phyloP scores from a whole-genome alignment of 2,113 vertebrate species.

The Rhinolophus sinicus region DNA sequence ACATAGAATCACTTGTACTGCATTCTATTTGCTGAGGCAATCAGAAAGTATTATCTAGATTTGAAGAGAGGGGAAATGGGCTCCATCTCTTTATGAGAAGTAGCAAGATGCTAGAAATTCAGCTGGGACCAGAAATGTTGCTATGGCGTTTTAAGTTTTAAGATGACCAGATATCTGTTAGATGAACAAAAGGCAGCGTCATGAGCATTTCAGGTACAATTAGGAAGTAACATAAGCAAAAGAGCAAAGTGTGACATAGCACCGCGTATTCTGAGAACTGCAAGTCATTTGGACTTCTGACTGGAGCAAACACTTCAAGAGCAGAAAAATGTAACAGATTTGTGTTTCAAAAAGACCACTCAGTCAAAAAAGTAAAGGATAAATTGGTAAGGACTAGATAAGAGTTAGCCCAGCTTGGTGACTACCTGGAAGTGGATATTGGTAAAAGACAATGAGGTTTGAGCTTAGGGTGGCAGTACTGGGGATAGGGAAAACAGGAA shows the following conservation, averaged over 20 bases:
- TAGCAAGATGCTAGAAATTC: background rate
- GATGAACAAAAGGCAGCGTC: background rate
- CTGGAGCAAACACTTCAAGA: background rate
- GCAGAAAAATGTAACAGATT: background rate
- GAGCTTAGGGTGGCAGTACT: background rate
- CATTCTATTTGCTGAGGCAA: background rate
- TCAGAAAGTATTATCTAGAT: background rate
- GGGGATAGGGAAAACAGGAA: background rate
- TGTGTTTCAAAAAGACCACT: slow-evolving; percentile 13
- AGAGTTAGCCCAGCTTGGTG: background rate
- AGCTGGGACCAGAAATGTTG: background rate
- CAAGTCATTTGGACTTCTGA: background rate
- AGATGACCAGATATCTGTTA: background rate
- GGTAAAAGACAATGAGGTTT: background rate
- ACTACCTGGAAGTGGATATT: background rate
- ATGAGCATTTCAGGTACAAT: background rate
- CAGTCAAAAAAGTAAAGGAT: background rate
- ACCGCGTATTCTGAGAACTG: background rate
- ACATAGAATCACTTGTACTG: background rate
- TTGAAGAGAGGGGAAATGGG: background rate
- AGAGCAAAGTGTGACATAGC: background rate
- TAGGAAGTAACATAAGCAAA: background rate
- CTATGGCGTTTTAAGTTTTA: background rate
- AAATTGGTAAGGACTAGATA: background rate
- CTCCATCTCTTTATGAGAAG: background rate